These are phyloP conservation scores for Motacilla tschutschensis DNA, from an alignment of 2,113 vertebrate genomes.

Conservation along the genomic window DNA sequence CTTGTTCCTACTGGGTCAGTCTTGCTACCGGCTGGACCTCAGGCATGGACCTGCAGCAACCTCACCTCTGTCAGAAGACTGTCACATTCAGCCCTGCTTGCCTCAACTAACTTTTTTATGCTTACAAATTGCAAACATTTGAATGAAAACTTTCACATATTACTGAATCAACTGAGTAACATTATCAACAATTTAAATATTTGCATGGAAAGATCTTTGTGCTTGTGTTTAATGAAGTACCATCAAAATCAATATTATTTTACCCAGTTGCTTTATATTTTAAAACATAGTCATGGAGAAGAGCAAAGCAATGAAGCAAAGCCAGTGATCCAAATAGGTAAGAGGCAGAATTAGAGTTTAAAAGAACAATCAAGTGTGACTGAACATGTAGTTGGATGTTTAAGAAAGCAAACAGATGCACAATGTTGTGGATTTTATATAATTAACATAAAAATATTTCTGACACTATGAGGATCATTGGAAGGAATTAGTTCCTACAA, in stretches of 20 bases:
- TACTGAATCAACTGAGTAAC: not conserved
- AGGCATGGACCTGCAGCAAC: not conserved
- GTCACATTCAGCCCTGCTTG: not conserved
- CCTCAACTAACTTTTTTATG: not conserved
- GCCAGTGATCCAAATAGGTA: not conserved
- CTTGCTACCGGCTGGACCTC: rapidly evolving
- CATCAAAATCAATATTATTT: not conserved
- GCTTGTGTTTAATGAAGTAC: not conserved
- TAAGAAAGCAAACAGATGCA: not conserved
- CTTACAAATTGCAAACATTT: not conserved
- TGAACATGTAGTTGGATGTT: not conserved
- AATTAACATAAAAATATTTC: not conserved
- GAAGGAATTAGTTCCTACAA: not conserved
- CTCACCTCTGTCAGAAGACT: not conserved
- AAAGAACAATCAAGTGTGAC: not conserved
- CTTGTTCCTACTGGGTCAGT: no score
- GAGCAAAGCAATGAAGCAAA: not conserved
- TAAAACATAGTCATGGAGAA: not conserved
- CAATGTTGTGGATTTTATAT: not conserved
- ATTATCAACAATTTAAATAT: not conserved
- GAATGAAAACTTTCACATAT: not conserved
- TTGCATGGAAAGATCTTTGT: not conserved
- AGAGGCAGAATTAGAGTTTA: not conserved
- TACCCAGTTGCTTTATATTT: not conserved
- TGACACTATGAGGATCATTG: not conserved